Evolutionary conservation across 2,888 invertebrate species (phyloP), one percentile per base, ranked within the genome.

Genomic region (Lepetodrilus schrolli): DNA sequence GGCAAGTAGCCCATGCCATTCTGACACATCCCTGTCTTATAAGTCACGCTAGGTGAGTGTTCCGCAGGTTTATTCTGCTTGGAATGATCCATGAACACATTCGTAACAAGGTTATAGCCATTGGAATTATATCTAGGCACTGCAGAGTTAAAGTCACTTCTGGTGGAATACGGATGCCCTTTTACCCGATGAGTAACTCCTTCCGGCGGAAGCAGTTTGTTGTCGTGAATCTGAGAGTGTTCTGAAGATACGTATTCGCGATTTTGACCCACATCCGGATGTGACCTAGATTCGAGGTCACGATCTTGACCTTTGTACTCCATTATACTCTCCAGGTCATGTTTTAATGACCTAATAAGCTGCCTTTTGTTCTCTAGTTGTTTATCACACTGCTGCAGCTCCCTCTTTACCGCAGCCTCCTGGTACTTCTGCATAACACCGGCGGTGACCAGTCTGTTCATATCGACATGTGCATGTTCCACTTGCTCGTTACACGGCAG

Each of bases 381-480:
- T 51, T 79, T 77, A 10, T 84, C 81, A 70, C 82, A 83, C n/a
- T 78, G 76, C 34, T 81, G 82, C 51, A 86, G 75, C 71, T 84
- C 83, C 51, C 80, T 73, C 8, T 81, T 76, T n/a, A 86, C 73
- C 70, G 83, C 82, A 21, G 81, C 78, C 50, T 80, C 83, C 69
- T 84, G 81, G 72, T 84, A 85, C 72, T 84, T 83, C 69, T 85
- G 84, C 79, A 84, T 84, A 47, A 85, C 83, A 70, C 81, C 82
- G 34, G 82, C 78, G 0, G 84, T 82, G 23, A 85, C 83, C 8
- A 84, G 82, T 13, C 86, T 79, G 68, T 83, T 84, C 70, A 85
- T 72, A 20, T 85, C 81, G 34, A 82, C 82, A 70, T 84, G 83
- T 17, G 84, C 74, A 50, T 72, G 74, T 3, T 82, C 74, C 4